phyloP scores from a whole-genome alignment of 2,113 vertebrate genomes.

The Salminus brasiliensis region DNA sequence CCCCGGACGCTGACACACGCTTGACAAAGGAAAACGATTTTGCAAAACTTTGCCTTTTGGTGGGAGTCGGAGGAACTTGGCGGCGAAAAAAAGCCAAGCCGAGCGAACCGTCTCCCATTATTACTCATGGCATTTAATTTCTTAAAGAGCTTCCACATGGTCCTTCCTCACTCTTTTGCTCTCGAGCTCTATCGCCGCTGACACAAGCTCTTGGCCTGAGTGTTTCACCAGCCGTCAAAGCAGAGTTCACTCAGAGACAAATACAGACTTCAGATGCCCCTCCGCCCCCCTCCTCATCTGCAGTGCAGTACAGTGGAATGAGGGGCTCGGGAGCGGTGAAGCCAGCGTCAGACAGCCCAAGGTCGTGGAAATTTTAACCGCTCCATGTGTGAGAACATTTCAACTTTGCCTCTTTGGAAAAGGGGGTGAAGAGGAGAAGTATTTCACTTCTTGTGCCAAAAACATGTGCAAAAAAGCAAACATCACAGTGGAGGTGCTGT shows the following conservation, averaged over 20 bases:
- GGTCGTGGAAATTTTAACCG: slow-evolving; percentile 27
- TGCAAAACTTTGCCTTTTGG: slow-evolving; percentile 4
- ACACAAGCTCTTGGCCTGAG: slow-evolving; percentile 18
- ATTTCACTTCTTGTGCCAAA: slow-evolving; percentile 1
- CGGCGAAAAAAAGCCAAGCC: slow-evolving; percentile 17
- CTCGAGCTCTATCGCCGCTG: background rate
- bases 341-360: slow-evolving; percentile 8
- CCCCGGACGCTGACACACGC: slow-evolving; percentile 36
- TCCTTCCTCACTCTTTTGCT: slow-evolving; percentile 16
- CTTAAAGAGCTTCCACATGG: slow-evolving; percentile 54
- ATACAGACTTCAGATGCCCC: slow-evolving; percentile 22
- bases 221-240: background rate
- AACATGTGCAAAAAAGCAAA: background rate
- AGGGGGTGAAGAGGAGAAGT: background rate
- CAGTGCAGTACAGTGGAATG: slow-evolving; percentile 16
- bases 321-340: background rate
- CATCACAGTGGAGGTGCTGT: slow-evolving; percentile 4
- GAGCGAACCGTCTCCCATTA: slow-evolving; percentile 41
- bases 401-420: background rate
- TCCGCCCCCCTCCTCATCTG: background rate
- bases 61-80: slow-evolving; percentile 15
- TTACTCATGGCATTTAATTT: slow-evolving; percentile 54
- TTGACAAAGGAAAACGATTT: slow-evolving; percentile 38
- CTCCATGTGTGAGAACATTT: slow-evolving; percentile 24
- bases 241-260: background rate